Percentiles rank a stretch among this genome's conserved stretches.
phyloP scores from a whole-genome alignment of 2,797 vertebrate genomes.

The Scyliorhinus canicula region DNA sequence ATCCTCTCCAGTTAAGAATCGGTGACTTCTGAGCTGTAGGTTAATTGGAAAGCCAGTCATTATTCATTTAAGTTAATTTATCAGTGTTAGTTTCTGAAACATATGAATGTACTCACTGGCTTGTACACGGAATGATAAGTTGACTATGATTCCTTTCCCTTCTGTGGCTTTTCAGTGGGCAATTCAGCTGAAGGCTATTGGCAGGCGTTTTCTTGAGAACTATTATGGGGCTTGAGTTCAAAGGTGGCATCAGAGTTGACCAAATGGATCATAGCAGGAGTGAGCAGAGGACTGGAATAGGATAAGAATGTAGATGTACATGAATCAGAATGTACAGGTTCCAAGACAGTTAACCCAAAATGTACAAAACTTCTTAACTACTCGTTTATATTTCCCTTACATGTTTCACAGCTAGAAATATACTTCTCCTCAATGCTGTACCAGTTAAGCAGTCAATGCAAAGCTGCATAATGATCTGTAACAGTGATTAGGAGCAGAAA shows the following conservation, averaged over 20 bases:
- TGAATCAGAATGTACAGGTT: neutral
- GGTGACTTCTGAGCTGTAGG: neutral
- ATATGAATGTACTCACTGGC: neutral
- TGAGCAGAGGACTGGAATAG: neutral
- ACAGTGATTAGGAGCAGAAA: no score
- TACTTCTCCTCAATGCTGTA: neutral
- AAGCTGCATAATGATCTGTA: neutral
- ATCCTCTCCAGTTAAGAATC: neutral
- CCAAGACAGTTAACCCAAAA: neutral
- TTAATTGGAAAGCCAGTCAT: neutral
- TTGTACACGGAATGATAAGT: neutral
- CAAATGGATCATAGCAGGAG: neutral
- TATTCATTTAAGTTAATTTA: neutral
- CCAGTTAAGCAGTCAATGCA: neutral
- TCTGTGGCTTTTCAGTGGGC: neutral
- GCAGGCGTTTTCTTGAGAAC: neutral
- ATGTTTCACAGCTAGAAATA: neutral
- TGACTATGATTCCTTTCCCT: neutral
- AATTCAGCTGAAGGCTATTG: neutral
- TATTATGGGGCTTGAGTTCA: neutral
- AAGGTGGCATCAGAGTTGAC: neutral
- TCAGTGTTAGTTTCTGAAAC: neutral
- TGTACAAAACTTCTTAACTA: slow-evolving; percentile 1
- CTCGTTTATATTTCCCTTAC: neutral
- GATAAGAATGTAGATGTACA: neutral